Base-by-base conservation (phyloP, 2,113 vertebrate species). In the Psittacula cyanocephala region DNA sequence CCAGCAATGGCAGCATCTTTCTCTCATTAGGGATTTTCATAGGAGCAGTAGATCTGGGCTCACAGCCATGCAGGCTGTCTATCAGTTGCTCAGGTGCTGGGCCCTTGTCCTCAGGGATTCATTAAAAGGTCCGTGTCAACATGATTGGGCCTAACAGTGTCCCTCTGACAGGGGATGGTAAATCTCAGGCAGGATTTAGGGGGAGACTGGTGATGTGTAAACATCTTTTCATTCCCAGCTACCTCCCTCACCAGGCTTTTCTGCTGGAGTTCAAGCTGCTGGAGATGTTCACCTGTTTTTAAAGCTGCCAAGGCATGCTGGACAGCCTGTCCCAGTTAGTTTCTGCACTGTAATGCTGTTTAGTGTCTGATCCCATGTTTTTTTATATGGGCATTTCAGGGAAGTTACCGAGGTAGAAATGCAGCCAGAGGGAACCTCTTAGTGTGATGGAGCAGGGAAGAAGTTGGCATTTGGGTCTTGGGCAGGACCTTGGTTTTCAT, bases 1-100 rank as follows among this genome's bases (percentile, higher is more conserved):
- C 98, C 98, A 98, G 97, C 80, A 65, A 91, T 96, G 94, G 98
- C 97, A 98, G 98, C 97, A 98, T 98, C 98, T 98, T 98, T 98
- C 98, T 98, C 98, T 98, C 98, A 97, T 98, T 98, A 98, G 93
- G 91, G 93, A 74, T 94, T 97, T 97, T 97, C 78, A 89, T 96
- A 96, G 96, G 97, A 98, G 95, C 93, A 92, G 96, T 76, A 94
- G 96, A 93, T 93, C 93, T 67, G 72, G 97, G 97, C 85, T 88
- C 19, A 44, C 93, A 69, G 97, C 97, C 81, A 95, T 1, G 2
- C 44, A 31, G 67, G 35, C 93, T 88, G 86, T 77, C 79, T 76
- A 63, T 90, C 5, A 60, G 76, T 64, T 77, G 87, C 93, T 95
- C 92, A 94, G 96, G 95, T 95, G 95, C 83, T 37, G 63, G 59